Conservation (phyloP, 2,888 invertebrate species). For the Beris chalybata region DNA sequence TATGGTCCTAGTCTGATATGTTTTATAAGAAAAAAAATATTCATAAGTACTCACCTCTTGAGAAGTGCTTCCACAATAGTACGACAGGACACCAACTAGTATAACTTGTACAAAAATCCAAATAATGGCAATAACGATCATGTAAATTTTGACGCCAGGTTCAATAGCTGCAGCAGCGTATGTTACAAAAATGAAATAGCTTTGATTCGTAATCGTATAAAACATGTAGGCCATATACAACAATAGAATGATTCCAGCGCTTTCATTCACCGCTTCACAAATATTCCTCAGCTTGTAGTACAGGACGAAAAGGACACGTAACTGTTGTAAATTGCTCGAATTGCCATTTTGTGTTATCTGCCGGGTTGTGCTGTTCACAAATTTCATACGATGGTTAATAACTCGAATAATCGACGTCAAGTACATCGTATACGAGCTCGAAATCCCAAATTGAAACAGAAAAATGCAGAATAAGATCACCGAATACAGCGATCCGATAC, state of each 20-base stretch:
- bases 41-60: conserved; percentile 18
- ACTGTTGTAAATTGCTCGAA: conserved; percentile 44
- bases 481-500: not conserved
- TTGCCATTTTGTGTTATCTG: conserved; percentile 10
- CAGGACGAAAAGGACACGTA: conserved; percentile 48
- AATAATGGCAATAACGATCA: conserved; percentile 45
- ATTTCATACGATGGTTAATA: conserved; percentile 16
- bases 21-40: no score
- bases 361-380: conserved; percentile 19
- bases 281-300: conserved; percentile 49
- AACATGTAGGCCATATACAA: conserved; percentile 49
- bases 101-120: conserved; percentile 45
- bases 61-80: conserved; percentile 22
- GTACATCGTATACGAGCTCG: conserved; percentile 21
- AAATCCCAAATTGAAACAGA: conserved; percentile 14
- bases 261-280: conserved; percentile 46
- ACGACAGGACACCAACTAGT: conserved; percentile 37
- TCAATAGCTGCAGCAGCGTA: conserved; percentile 43
- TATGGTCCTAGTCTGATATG: no score
- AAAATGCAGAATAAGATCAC: conserved; percentile 13
- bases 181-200: conserved; percentile 47
- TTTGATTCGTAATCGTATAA: conserved; percentile 50
- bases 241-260: conserved; percentile 45
- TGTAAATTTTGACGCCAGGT: conserved; percentile 41
- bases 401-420: conserved; percentile 11